A percentile compares a stretch with the other conserved stretches of the same genome.
Evolutionary conservation across 2,113 vertebrate genomes (phyloP).

Genomic region (Psilopsiagon aurifrons): DNA sequence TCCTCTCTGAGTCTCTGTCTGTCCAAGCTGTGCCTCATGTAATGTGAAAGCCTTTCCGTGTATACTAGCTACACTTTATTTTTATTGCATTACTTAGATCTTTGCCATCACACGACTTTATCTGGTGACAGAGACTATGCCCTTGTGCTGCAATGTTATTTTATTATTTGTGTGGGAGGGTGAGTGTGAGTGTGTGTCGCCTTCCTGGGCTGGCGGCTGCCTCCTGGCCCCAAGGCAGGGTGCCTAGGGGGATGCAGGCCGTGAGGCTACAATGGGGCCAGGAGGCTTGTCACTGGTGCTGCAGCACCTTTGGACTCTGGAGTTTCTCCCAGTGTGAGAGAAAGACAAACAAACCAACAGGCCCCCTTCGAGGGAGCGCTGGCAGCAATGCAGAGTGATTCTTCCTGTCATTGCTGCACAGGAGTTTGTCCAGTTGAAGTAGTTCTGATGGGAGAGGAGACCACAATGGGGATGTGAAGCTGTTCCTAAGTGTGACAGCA

Average conservation of each 20-base stretch:
- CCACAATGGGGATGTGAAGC: background rate
- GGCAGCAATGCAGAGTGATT: background rate
- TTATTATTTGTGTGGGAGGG: slow-evolving; percentile 55
- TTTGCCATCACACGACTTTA: slow-evolving; percentile 74
- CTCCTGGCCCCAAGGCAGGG: background rate
- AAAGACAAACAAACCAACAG: background rate
- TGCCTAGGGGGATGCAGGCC: background rate
- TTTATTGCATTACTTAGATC: slow-evolving; percentile 76
- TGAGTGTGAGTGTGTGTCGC: background rate
- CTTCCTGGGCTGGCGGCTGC: background rate
- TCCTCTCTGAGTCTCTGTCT: slow-evolving; percentile 51
- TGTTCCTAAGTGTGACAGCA: background rate
- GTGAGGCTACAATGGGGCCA: background rate
- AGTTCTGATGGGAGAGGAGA: background rate
- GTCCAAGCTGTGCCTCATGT: slow-evolving; percentile 69
- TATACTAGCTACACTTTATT: slow-evolving; percentile 72
- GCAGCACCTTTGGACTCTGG: slow-evolving; percentile 50
- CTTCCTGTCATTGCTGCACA: background rate
- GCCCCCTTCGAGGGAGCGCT: background rate
- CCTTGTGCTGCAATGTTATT: slow-evolving; percentile 70
- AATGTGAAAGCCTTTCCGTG: slow-evolving; percentile 63
- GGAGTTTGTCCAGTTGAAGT: background rate
- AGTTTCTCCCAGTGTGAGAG: background rate
- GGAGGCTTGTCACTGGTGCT: background rate
- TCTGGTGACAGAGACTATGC: slow-evolving; percentile 62